Evolutionary conservation across 2,113 vertebrate species (phyloP).

Genomic region (Seriola dumerili): DNA sequence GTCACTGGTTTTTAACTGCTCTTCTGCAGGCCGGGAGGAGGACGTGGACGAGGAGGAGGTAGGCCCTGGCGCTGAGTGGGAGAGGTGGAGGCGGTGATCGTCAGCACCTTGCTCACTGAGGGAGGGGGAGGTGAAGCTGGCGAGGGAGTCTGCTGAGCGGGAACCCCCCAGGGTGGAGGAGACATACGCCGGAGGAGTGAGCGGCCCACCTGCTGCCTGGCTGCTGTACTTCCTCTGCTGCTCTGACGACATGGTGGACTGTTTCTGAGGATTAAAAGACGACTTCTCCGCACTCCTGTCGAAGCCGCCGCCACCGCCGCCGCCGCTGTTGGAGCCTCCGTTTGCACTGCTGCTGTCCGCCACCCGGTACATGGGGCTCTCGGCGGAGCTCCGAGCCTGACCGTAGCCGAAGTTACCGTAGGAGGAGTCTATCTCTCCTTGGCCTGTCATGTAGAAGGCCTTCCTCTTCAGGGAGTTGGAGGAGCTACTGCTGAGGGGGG

Average conservation of each 20-base stretch:
- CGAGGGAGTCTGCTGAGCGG: slow-evolving; percentile 91
- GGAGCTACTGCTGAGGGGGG: slow-evolving; percentile 91
- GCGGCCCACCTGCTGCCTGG: slow-evolving; percentile 89
- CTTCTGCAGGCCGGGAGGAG: slow-evolving; percentile 92
- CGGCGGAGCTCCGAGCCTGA: slow-evolving; percentile 90
- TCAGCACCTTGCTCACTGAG: slow-evolving; percentile 90
- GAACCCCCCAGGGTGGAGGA: slow-evolving; percentile 89
- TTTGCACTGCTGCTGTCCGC: slow-evolving; percentile 94
- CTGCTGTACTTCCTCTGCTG: slow-evolving; percentile 95
- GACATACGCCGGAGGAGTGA: slow-evolving; percentile 93
- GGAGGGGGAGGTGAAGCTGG: slow-evolving; percentile 91
- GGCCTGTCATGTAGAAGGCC: slow-evolving; percentile 96
- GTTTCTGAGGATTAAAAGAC: slow-evolving; percentile 95
- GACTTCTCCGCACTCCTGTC: slow-evolving; percentile 92
- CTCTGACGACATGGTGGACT: slow-evolving; percentile 90
- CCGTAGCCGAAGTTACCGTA: slow-evolving; percentile 96
- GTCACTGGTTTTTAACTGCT: slow-evolving; percentile 95
- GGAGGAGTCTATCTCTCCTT: slow-evolving; percentile 94
- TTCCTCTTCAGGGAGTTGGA: slow-evolving; percentile 96
- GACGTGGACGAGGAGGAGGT: slow-evolving; percentile 85
- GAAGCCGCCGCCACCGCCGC: slow-evolving; percentile 91
- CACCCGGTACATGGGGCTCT: slow-evolving; percentile 96
- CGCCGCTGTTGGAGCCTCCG: slow-evolving; percentile 88
- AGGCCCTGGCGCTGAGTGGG: slow-evolving; percentile 91
- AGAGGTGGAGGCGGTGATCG: slow-evolving; percentile 91